phyloP scores from a whole-genome alignment of 1,140 invertebrate species.

The Ostrea denselamellosa region DNA sequence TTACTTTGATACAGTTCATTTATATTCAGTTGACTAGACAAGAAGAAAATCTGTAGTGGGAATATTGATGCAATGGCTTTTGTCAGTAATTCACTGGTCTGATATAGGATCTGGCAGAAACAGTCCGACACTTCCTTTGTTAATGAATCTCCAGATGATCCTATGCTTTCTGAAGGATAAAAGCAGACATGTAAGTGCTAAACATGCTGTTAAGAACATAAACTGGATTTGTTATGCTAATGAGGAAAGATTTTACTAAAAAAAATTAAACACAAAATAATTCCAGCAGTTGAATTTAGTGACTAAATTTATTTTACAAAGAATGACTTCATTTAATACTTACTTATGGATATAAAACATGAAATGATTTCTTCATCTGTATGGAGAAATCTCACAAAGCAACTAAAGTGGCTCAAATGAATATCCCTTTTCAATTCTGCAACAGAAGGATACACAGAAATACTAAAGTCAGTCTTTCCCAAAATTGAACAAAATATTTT shows the following conservation, averaged over 20 bases:
- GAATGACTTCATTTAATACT: background rate
- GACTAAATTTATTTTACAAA: background rate
- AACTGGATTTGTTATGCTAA: too few relatives aligned
- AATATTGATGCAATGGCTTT: background rate
- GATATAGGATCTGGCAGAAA: background rate
- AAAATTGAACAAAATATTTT: too few relatives aligned
- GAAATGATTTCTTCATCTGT: constrained; percentile 16
- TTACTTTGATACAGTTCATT: constrained; percentile 21
- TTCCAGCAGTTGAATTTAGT: too few relatives aligned
- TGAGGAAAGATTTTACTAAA: too few relatives aligned
- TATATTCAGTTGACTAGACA: background rate
- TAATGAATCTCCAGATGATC: background rate
- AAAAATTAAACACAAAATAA: too few relatives aligned
- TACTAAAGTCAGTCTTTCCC: background rate
- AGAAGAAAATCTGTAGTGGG: constrained; percentile 5
- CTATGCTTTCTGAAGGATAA: background rate
- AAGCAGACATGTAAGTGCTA: too few relatives aligned
- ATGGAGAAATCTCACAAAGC: background rate
- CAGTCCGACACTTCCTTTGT: constrained; percentile 4
- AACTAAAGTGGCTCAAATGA: background rate
- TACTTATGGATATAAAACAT: background rate
- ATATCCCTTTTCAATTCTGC: background rate
- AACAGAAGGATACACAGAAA: background rate
- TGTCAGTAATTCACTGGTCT: background rate
- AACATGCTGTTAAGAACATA: too few relatives aligned